Percentiles rank a stretch among this genome's conserved stretches.
phyloP scores from a whole-genome alignment of 1,140 invertebrate genomes.

The Tigriopus japonicus region DNA sequence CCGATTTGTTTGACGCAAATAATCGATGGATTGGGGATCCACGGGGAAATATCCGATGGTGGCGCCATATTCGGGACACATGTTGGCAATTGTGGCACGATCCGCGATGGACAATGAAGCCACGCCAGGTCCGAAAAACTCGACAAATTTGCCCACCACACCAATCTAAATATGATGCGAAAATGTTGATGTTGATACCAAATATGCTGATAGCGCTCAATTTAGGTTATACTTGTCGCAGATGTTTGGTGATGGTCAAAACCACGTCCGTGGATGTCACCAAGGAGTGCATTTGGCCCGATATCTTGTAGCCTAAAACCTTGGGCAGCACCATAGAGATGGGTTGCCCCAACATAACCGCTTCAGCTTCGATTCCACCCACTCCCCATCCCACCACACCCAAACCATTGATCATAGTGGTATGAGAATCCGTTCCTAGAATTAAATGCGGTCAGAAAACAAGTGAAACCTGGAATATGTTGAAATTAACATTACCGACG shows the following conservation, averaged over 20 bases:
- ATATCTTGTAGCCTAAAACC: constrained; percentile 82
- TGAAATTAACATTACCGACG: background rate
- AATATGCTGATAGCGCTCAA: too few species aligned
- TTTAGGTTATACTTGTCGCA: background rate
- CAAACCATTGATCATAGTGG: constrained; percentile 93
- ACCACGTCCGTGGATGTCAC: constrained; percentile 95
- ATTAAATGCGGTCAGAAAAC: constrained; percentile 29
- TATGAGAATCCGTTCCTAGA: constrained; percentile 97
- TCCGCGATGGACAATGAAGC: constrained; percentile 78
- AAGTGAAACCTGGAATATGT: background rate
- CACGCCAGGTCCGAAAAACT: constrained; percentile 91
- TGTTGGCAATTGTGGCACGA: constrained; percentile 80
- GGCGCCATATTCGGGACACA: constrained; percentile 96
- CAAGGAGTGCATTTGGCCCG: constrained; percentile 54
- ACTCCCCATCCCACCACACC: constrained; percentile 47
- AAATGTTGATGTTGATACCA: constrained; percentile 43
- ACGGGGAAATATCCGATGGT: constrained; percentile 92
- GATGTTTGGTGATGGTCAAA: constrained; percentile 75
- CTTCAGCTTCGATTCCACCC: constrained; percentile 58
- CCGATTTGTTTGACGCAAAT: constrained; percentile 63
- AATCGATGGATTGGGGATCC: constrained; percentile 61
- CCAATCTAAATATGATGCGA: constrained; percentile 47
- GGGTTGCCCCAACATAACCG: constrained; percentile 73
- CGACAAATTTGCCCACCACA: constrained; percentile 95
- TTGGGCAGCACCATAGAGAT: constrained; percentile 90